Conservation (phyloP, 2,113 vertebrate genomes). For the Melanotaenia duboulayi region DNA sequence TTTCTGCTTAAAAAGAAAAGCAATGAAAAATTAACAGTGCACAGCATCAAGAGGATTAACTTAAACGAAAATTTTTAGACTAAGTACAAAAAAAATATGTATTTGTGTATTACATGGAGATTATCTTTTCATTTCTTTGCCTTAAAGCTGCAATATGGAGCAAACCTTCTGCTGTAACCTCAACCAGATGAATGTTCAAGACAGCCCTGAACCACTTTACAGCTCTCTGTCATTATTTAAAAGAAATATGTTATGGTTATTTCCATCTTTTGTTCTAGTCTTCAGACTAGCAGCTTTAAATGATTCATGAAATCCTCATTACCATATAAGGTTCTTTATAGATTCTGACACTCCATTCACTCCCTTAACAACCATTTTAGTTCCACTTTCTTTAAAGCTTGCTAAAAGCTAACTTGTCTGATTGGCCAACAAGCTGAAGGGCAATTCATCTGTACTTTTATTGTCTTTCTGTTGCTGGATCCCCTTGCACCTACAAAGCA, state of each 20-base stretch:
- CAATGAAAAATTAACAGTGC: background rate
- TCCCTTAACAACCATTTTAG: background rate
- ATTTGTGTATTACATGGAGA: slow-evolving; percentile 23
- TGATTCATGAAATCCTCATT: background rate
- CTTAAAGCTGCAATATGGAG: slow-evolving; percentile 7
- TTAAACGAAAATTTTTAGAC: background rate
- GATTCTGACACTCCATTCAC: background rate
- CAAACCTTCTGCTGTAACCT: background rate
- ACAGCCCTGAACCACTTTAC: background rate
- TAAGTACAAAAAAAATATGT: slow-evolving; percentile 21
- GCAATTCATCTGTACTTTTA: background rate
- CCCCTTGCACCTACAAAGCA: no score
- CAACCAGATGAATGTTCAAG: background rate
- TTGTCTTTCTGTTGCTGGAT: no score
- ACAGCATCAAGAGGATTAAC: slow-evolving; percentile 12
- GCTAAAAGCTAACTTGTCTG: background rate
- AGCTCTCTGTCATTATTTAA: no score
- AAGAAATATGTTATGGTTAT: background rate
- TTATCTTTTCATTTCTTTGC: slow-evolving; percentile 23
- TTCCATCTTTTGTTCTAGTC: background rate
- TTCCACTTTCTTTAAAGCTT: background rate
- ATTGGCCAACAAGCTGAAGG: background rate
- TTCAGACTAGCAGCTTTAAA: background rate
- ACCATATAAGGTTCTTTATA: background rate
- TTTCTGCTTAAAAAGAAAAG: no score